These are phyloP conservation scores for Plotosus lineatus DNA, from an alignment of 2,113 vertebrate genomes.

Conservation along the genomic window DNA sequence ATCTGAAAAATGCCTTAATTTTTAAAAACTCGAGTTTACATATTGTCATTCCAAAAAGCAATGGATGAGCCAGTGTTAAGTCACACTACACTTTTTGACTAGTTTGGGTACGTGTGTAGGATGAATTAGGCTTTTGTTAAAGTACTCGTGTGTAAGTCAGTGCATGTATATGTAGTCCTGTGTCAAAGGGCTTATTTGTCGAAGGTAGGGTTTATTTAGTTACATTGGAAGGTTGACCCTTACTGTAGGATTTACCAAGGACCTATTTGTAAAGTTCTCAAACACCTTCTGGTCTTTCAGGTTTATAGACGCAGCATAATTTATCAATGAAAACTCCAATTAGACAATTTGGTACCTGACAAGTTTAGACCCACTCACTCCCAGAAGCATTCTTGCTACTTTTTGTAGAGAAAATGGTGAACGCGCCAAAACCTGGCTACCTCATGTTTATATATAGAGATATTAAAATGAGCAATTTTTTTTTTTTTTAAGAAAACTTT, in stretches of 20 bases:
- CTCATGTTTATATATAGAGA: background rate
- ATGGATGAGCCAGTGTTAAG: conserved; percentile 52
- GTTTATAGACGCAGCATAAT: background rate
- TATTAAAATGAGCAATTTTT: background rate
- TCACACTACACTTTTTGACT: conserved; percentile 45
- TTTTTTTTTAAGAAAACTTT: background rate
- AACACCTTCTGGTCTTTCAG: background rate
- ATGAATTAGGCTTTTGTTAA: conserved; percentile 41
- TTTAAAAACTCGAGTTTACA: conserved; percentile 63
- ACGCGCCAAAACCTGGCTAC: conserved; percentile 11
- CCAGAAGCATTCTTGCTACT: background rate
- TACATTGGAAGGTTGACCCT: conserved; percentile 9
- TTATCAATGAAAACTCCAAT: background rate
- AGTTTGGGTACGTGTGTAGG: conserved; percentile 20
- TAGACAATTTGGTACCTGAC: background rate
- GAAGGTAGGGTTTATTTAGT: conserved; percentile 3
- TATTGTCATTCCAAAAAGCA: conserved; percentile 56
- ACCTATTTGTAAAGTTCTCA: background rate
- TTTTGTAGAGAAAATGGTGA: background rate
- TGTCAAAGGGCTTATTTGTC: conserved; percentile 37
- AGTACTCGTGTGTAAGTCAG: conserved; percentile 41
- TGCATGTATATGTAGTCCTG: conserved; percentile 50
- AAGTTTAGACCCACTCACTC: conserved; percentile 2
- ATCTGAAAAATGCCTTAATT: conserved; percentile 70
- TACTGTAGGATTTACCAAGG: background rate